Evolutionary conservation across 1,140 invertebrate species (phyloP).

Genomic region (Dryas iulia): DNA sequence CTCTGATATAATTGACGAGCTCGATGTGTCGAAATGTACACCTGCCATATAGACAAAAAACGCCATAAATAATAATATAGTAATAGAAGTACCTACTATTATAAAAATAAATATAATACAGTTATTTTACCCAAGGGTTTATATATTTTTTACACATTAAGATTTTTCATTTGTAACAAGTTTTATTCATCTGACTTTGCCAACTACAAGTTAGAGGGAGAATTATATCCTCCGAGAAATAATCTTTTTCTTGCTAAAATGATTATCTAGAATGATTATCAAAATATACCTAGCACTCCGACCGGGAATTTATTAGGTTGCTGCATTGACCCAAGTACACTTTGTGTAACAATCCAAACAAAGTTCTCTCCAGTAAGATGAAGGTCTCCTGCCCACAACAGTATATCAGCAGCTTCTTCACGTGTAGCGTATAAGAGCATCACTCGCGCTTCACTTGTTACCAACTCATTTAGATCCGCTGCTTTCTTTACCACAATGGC

Average conservation of each 20-base stretch:
- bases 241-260: no score
- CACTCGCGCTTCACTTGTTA: constrained; percentile 94
- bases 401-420: constrained; percentile 92
- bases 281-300: constrained; percentile 91
- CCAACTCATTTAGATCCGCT: constrained; percentile 86
- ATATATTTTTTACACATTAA: no score
- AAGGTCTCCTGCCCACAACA: constrained; percentile 89
- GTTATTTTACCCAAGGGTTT: no score
- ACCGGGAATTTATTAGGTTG: constrained; percentile 93
- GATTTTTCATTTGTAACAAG: no score
- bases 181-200: no score
- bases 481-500: constrained; percentile 89
- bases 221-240: no score
- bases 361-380: constrained; percentile 96
- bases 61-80: neutral
- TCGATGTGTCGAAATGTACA: constrained; percentile 94
- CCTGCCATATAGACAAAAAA: constrained; percentile 76
- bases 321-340: constrained; percentile 88
- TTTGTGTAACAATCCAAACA: constrained; percentile 98
- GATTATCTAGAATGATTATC: neutral
- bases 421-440: constrained; percentile 95
- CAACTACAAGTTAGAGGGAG: no score
- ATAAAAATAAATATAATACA: no score
- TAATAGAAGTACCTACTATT: no score
- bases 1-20: constrained; percentile 88